Percentiles rank a stretch among this genome's conserved stretches.
Conservation (phyloP, 2,797 vertebrate species). For the Micrastur ruficollis region DNA sequence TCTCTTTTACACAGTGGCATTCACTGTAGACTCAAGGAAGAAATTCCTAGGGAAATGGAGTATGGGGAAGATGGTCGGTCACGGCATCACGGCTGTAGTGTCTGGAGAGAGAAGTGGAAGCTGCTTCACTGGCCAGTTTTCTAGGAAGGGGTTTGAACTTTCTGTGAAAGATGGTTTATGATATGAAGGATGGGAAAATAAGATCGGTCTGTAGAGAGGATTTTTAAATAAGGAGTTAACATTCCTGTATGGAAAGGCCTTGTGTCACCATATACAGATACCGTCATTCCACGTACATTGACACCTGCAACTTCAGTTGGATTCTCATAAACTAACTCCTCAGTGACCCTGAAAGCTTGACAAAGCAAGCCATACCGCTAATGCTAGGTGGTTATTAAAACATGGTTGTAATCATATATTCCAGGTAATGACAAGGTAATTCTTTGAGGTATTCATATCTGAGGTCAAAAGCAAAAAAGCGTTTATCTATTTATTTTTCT, state of each 20-base stretch:
- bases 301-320: background rate
- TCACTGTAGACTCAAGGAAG: background rate
- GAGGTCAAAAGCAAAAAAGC: background rate
- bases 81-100: background rate
- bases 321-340: conserved; percentile 44
- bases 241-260: conserved; percentile 32
- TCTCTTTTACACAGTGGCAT: background rate
- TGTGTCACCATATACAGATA: conserved; percentile 12
- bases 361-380: background rate
- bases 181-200: background rate
- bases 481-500: background rate
- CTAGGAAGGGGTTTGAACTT: background rate
- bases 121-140: background rate
- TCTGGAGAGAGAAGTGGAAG: background rate
- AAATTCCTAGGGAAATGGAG: background rate
- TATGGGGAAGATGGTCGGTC: accelerated
- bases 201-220: background rate
- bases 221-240: background rate
- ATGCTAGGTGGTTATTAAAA: background rate
- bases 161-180: background rate
- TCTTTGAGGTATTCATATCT: background rate
- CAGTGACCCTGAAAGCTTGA: background rate
- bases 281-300: background rate
- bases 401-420: background rate
- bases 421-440: background rate